phyloP scores from a whole-genome alignment of 2,113 vertebrate species.

The Crotalus helleri region DNA sequence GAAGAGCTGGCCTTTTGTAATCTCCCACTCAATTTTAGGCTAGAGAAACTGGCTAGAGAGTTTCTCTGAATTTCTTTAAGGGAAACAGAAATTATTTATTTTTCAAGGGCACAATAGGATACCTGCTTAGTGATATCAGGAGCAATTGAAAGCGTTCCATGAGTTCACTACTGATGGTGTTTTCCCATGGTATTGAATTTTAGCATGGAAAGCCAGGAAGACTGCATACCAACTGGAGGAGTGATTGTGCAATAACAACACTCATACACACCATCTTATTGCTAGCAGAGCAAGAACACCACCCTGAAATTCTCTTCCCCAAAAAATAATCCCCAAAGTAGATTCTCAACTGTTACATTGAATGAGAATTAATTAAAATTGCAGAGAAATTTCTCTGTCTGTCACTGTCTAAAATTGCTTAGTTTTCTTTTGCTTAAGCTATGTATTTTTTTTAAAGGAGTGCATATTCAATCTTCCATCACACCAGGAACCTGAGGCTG shows the following conservation, averaged over 20 bases:
- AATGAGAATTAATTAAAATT: neutral
- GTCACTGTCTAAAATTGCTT: neutral
- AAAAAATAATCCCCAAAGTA: neutral
- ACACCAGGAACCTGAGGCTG: neutral
- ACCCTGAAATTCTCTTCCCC: neutral
- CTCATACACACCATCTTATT: neutral
- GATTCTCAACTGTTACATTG: neutral
- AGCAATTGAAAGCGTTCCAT: neutral
- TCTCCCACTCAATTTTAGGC: neutral
- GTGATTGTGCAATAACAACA: neutral
- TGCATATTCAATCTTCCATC: neutral
- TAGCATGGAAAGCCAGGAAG: neutral
- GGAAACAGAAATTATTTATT: neutral
- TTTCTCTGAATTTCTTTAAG: neutral
- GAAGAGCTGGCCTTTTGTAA: neutral
- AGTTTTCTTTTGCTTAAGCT: neutral
- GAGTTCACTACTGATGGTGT: neutral
- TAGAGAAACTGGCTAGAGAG: neutral
- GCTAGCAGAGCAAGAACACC: neutral
- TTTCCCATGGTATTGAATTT: neutral
- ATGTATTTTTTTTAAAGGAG: neutral
- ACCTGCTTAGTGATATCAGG: neutral
- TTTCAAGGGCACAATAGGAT: neutral
- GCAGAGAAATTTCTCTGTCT: neutral
- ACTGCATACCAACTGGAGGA: neutral